Conservation (phyloP, 2,888 invertebrate species). For the Andrena minutula region DNA sequence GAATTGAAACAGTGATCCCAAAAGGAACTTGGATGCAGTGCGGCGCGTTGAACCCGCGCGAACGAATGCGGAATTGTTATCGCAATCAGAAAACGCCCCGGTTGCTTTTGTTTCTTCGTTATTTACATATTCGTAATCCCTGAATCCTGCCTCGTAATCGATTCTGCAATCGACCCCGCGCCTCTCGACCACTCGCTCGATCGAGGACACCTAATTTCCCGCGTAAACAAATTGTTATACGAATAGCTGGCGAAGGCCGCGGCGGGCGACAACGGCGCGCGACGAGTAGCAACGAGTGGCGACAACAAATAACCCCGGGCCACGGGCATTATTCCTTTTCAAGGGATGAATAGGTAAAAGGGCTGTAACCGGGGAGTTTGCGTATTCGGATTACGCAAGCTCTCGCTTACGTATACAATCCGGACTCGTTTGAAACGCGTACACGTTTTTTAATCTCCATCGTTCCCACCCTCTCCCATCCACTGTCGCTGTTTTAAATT, state of each 20-base stretch:
- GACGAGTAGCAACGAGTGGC: background rate
- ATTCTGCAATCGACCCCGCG: background rate
- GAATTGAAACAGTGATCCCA: background rate
- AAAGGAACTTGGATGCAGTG: background rate
- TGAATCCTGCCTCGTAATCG: conserved; percentile 12
- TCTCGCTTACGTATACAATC: background rate
- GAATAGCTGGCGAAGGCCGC: background rate
- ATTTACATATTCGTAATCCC: conserved; percentile 12
- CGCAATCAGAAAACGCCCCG: too few relatives aligned
- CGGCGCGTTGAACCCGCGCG: background rate
- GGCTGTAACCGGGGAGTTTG: background rate
- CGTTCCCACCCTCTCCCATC: background rate
- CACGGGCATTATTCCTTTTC: background rate
- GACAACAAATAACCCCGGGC: conserved; percentile 1
- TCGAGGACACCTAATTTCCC: conserved; percentile 3
- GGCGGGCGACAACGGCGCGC: background rate
- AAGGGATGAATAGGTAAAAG: background rate
- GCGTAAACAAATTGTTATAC: conserved; percentile 20
- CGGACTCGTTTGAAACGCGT: conserved; percentile 4
- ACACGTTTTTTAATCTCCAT: conserved; percentile 31
- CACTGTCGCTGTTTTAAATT: conserved; percentile 11
- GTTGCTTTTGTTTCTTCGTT: background rate
- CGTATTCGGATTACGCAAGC: conserved; percentile 23
- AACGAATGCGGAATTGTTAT: background rate
- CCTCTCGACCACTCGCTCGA: background rate